A percentile compares a stretch with the other conserved stretches of the same genome.
Evolutionary conservation across 2,888 invertebrate species (phyloP).

Genomic region (Dendrolimus pini): DNA sequence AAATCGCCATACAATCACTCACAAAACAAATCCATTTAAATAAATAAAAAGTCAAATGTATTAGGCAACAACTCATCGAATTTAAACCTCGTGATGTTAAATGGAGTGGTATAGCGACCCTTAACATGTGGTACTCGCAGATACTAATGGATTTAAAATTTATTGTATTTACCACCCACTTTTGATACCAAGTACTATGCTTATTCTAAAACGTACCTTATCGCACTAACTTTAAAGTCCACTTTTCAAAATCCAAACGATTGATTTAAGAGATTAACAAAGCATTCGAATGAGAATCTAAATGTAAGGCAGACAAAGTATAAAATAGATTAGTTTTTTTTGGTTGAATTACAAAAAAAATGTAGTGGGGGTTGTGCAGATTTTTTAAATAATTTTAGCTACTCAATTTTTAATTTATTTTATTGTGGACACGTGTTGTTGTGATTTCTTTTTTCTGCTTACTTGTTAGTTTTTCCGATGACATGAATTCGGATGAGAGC

Average conservation of each 20-base stretch:
- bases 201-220: too few relatives aligned
- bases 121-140: slow-evolving; percentile 66
- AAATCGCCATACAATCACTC: neutral
- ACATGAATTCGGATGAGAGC: neutral
- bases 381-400: slow-evolving; percentile 2
- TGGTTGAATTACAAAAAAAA: slow-evolving; percentile 1
- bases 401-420: slow-evolving; percentile 14
- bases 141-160: slow-evolving; percentile 75
- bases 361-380: slow-evolving; percentile 1
- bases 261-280: too few relatives aligned
- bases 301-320: neutral
- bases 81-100: slow-evolving; percentile 74
- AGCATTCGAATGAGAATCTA: too few relatives aligned
- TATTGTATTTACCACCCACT: slow-evolving; percentile 66
- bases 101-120: slow-evolving; percentile 60
- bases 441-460: slow-evolving; percentile 17
- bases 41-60: slow-evolving; percentile 8
- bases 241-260: too few relatives aligned
- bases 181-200: slow-evolving; percentile 12
- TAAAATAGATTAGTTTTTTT: neutral
- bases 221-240: too few relatives aligned
- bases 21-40: neutral
- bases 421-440: slow-evolving; percentile 29
- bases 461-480: slow-evolving; percentile 1
- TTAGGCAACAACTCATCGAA: slow-evolving; percentile 63